Conservation (phyloP, 2,797 vertebrate species). For the Pseudopleuronectes americanus region DNA sequence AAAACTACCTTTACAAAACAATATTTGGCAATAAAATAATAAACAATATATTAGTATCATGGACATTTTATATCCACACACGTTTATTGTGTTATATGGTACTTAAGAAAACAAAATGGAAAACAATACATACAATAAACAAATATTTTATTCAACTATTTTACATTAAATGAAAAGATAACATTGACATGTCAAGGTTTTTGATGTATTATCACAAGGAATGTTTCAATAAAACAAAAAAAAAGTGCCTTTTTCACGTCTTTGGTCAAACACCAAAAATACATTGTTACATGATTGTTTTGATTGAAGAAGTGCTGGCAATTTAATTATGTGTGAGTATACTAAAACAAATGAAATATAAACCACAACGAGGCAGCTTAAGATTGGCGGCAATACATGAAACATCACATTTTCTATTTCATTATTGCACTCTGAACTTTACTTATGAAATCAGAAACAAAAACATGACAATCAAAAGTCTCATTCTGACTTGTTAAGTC, state of each 20-base stretch:
- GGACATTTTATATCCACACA: no score
- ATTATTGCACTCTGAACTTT: constrained; percentile 24
- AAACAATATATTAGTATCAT: no score
- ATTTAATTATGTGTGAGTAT: constrained; percentile 1
- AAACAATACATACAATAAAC: constrained; percentile 39
- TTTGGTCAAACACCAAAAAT: constrained; percentile 45
- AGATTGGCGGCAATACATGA: background rate
- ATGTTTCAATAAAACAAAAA: constrained; percentile 30
- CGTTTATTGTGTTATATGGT: background rate
- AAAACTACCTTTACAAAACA: no score
- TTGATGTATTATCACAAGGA: constrained; percentile 24
- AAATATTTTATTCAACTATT: constrained; percentile 63
- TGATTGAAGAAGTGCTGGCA: constrained; percentile 38
- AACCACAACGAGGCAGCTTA: background rate
- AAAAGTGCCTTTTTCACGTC: constrained; percentile 54
- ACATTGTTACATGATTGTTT: constrained; percentile 8
- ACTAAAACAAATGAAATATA: background rate
- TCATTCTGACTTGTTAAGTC: constrained; percentile 67
- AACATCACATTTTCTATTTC: background rate
- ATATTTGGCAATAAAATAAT: no score
- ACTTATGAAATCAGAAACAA: background rate
- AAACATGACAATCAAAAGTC: constrained; percentile 14
- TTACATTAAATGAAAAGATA: constrained; percentile 46
- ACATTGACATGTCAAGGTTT: constrained; percentile 12
- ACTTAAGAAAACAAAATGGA: background rate